phyloP scores from a whole-genome alignment of 2,797 vertebrate genomes.

The Coccyzus lansbergi region DNA sequence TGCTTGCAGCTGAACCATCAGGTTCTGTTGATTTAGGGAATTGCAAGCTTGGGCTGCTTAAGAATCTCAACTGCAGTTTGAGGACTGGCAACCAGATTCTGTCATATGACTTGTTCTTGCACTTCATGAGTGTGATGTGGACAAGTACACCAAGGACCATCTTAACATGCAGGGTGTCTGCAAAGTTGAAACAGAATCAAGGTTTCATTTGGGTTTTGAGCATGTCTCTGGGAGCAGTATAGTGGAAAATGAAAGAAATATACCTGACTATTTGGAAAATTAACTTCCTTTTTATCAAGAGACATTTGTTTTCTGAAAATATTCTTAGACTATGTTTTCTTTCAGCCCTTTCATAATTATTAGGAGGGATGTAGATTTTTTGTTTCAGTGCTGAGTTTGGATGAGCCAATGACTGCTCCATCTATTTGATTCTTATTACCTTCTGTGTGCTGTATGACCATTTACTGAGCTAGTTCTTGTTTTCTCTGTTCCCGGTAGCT shows the following conservation, averaged over 20 bases:
- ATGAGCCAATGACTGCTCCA: background rate
- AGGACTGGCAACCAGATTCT: background rate
- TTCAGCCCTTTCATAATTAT: background rate
- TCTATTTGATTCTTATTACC: background rate
- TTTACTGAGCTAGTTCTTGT: background rate
- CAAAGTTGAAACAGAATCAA: background rate
- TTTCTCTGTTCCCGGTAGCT: background rate
- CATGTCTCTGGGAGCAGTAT: background rate
- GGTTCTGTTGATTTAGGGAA: background rate
- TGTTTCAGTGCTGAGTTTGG: background rate
- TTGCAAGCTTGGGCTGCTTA: background rate
- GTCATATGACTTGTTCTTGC: background rate
- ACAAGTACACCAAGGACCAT: background rate
- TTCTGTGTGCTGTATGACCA: background rate
- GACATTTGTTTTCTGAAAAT: conserved; percentile 1
- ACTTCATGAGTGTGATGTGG: background rate
- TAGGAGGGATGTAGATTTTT: background rate
- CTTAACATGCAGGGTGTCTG: background rate
- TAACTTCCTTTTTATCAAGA: background rate
- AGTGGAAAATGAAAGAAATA: background rate
- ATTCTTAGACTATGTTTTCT: background rate
- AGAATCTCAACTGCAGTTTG: background rate
- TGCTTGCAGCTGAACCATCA: background rate
- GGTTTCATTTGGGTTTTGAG: background rate
- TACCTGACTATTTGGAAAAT: background rate